Percentiles rank a stretch among this genome's conserved stretches.
phyloP scores from a whole-genome alignment of 2,797 vertebrate genomes.

The Pipistrellus kuhlii region DNA sequence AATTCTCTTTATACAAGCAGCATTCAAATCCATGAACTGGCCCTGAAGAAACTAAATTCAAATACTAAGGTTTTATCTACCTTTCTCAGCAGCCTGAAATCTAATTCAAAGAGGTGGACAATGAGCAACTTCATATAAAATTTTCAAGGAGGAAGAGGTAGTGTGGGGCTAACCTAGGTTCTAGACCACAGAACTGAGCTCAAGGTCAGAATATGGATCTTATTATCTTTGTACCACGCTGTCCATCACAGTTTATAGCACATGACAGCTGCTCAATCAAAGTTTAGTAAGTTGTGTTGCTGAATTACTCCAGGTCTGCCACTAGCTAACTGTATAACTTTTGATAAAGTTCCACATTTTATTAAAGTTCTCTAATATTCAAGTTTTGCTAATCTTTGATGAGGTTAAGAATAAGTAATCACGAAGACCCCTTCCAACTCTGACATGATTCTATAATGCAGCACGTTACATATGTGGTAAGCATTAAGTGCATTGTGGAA shows the following conservation, averaged over 20 bases:
- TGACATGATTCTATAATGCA: constrained; percentile 29
- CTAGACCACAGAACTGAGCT: background rate
- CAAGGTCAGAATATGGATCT: constrained; percentile 16
- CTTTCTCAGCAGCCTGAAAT: constrained; percentile 31
- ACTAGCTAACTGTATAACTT: constrained; percentile 1
- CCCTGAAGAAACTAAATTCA: constrained; percentile 7
- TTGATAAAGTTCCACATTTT: constrained; percentile 37
- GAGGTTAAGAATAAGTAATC: constrained; percentile 30
- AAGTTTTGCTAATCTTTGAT: background rate
- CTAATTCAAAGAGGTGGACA: constrained; percentile 22
- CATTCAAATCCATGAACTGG: constrained; percentile 26
- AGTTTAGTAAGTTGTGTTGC: background rate
- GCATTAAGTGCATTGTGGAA: background rate
- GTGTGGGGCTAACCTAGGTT: background rate
- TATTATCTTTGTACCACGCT: background rate
- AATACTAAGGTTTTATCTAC: constrained; percentile 10
- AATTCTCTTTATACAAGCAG: background rate
- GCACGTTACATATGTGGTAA: background rate
- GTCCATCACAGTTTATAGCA: background rate
- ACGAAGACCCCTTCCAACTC: background rate
- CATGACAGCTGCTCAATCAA: background rate
- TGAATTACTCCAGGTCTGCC: constrained; percentile 32
- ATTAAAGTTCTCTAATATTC: constrained; percentile 37
- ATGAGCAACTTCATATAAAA: constrained; percentile 18
- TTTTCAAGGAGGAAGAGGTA: background rate